Evolutionary conservation across 2,797 vertebrate genomes (phyloP), one percentile per base, ranked within the genome.

Genomic region (Tympanoctomys barrerae): DNA sequence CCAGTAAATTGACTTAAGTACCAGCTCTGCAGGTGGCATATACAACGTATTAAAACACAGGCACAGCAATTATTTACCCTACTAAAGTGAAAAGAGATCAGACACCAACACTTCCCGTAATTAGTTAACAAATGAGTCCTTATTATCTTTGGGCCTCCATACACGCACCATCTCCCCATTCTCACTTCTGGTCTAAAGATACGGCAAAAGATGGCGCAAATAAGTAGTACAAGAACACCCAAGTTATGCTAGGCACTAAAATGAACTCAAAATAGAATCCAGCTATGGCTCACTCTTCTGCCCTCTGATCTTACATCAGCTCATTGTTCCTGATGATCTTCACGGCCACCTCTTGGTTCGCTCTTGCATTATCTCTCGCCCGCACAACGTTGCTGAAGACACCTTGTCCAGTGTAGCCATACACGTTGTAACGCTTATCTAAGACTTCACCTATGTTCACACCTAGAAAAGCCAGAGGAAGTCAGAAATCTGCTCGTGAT

Each of bases 301-400:
- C 62, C 6, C 84, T 52, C 36, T 42, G 52, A 70, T 99, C 99
- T 99, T 98, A 99, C 99, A 99, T 99, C 97, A 99, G 99, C 96
- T 99, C 99, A 70, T 99, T 99, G 98, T 99, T 99, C 95, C 99
- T 98, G 98, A 99, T 99, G 98, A 99, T 99, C 99, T 99, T 99
- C 93, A 99, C 99, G 1, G 99, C 99, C 97, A 99, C 99, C 98
- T 99, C 99, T 98, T 99, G 99, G 98, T 99, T 99, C 73, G 99
- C 99, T 91, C 99, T 98, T 70, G 99, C 99, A 91, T 99, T 99
- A 98, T 99, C 99, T 97, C 99, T 99, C 97, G 99, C 99, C 97
- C 99, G 98, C 84, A 99, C 99, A 12, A 99, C 99, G 3, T 99
- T 99, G 97, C 99, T 99, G 98, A 99, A 99, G 59, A 99, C 99